Evolutionary conservation across 2,888 invertebrate species (phyloP).

Genomic region (Temnothorax ravouxi): DNA sequence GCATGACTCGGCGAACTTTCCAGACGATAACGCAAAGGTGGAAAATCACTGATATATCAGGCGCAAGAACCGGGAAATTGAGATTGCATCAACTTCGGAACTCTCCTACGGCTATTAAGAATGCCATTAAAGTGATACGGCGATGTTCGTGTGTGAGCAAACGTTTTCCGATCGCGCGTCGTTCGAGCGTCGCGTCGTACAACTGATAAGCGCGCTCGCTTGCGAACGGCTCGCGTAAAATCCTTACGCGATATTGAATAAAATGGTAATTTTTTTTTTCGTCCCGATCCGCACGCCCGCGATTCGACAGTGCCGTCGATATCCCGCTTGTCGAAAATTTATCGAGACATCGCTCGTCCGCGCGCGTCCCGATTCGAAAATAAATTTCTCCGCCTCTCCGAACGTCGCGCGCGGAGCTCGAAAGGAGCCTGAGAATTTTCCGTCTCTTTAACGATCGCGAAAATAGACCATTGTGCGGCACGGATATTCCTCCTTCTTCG

Average conservation of each 20-base stretch:
- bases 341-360: slow-evolving; percentile 32
- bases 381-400: slow-evolving; percentile 25
- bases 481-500: slow-evolving; percentile 19
- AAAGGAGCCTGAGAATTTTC: slow-evolving; percentile 39
- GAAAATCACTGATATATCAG: slow-evolving; percentile 56
- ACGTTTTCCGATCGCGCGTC: slow-evolving; percentile 51
- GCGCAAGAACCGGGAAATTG: slow-evolving; percentile 54
- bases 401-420: not conserved
- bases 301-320: not conserved
- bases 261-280: slow-evolving; percentile 27
- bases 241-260: slow-evolving; percentile 47
- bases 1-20: slow-evolving; percentile 57
- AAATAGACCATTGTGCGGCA: slow-evolving; percentile 47
- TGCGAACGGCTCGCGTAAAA: not conserved
- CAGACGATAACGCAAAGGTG: slow-evolving; percentile 56
- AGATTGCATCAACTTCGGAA: slow-evolving; percentile 57
- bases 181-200: slow-evolving; percentile 18
- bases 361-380: slow-evolving; percentile 3
- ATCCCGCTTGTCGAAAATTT: slow-evolving; percentile 43
- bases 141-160: slow-evolving; percentile 45
- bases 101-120: slow-evolving; percentile 52
- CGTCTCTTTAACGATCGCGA: slow-evolving; percentile 51
- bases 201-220: slow-evolving; percentile 23
- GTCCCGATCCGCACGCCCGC: not conserved
- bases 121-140: slow-evolving; percentile 55